These are phyloP conservation scores for Pluvianellus socialis DNA, from an alignment of 2,113 vertebrate species.

Conservation along the genomic window DNA sequence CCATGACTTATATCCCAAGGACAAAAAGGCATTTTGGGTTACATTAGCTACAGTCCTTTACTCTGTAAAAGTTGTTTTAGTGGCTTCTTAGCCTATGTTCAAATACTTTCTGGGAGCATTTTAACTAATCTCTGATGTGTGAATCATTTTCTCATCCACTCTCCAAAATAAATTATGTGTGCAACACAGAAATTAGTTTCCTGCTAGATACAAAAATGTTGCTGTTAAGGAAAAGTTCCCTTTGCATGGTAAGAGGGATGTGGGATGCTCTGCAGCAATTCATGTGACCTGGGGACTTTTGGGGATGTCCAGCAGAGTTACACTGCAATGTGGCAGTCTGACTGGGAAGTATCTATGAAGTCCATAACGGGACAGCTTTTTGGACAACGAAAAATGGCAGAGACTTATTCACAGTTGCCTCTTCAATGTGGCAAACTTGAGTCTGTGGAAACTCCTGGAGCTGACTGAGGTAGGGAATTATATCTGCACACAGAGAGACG, in stretches of 20 bases:
- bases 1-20: neutral
- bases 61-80: neutral
- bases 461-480: neutral
- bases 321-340: neutral
- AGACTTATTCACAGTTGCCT: neutral
- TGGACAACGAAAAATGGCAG: neutral
- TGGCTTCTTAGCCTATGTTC: neutral
- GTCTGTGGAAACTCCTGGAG: neutral
- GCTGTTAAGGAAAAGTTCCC: neutral
- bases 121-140: neutral
- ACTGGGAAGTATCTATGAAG: rapidly evolving
- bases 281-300: neutral
- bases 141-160: neutral
- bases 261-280: neutral
- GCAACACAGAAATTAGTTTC: neutral
- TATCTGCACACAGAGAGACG: neutral
- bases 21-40: neutral
- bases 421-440: neutral
- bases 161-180: neutral
- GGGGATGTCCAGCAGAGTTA: neutral
- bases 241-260: neutral
- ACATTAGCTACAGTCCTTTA: neutral
- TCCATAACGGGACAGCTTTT: neutral
- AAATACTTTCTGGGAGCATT: neutral
- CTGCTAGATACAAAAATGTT: neutral